A percentile compares a stretch with the other conserved stretches of the same genome.
These are phyloP conservation scores for Luidia sarsii DNA, from an alignment of 53 echinoderm and acorn worm genomes.

Conservation along the genomic window DNA sequence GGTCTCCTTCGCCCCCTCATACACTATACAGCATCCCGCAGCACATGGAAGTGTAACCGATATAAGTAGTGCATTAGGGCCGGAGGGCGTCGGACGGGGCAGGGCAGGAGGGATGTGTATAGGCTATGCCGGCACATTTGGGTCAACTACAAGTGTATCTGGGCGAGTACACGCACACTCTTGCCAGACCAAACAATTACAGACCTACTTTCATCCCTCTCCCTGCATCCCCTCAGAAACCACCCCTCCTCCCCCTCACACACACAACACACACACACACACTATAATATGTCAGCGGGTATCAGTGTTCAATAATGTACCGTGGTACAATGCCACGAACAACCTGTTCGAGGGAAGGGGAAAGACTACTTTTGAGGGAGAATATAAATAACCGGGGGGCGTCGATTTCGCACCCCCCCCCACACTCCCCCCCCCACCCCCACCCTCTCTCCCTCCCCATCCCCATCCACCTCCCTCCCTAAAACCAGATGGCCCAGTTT, in stretches of 20 bases:
- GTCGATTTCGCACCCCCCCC: conserved; percentile 12
- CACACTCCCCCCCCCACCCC: background rate
- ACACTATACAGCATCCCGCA: background rate
- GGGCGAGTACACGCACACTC: conserved; percentile 49
- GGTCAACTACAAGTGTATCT: conserved; percentile 45
- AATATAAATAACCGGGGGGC: conserved; percentile 32
- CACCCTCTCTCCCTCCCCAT: background rate
- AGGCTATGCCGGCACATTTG: conserved; percentile 36
- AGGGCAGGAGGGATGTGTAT: no score
- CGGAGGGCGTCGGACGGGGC: conserved; percentile 13
- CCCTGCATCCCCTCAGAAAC: no score
- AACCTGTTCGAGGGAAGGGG: conserved; percentile 45
- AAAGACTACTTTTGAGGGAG: conserved; percentile 26
- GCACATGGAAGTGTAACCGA: conserved; percentile 40
- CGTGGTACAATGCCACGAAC: conserved; percentile 33
- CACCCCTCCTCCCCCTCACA: no score
- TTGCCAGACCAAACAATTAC: conserved; percentile 42
- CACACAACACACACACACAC: no score
- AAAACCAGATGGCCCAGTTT: conserved; percentile 52
- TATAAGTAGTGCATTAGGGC: conserved; percentile 47
- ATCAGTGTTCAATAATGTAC: conserved; percentile 14
- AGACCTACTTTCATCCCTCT: conserved; percentile 28
- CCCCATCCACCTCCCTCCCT: background rate
- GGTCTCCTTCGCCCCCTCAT: no score
- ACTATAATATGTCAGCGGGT: conserved; percentile 38